Conservation (phyloP, 2,113 vertebrate species). For the Naja naja region DNA sequence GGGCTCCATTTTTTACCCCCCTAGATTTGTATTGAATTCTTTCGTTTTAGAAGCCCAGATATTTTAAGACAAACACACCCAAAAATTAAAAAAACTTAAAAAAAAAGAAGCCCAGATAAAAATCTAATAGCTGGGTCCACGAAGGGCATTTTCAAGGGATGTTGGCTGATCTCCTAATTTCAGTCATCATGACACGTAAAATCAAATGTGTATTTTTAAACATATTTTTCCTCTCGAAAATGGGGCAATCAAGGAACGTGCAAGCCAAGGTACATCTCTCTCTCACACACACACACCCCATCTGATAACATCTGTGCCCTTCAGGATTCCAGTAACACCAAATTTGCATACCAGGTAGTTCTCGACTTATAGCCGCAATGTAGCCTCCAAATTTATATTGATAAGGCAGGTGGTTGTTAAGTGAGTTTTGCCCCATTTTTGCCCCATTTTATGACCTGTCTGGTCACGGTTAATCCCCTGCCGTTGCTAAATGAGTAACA, state of each 20-base stretch:
- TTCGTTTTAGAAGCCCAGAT: not conserved
- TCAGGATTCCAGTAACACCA: not conserved
- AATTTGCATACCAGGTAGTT: not conserved
- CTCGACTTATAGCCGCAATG: not conserved
- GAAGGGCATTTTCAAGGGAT: not conserved
- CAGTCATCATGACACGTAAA: not conserved
- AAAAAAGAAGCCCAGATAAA: not conserved
- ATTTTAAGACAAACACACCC: too few relatives aligned
- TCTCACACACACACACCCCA: too few relatives aligned
- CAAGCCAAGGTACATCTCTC: not conserved
- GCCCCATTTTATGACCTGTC: too few relatives aligned
- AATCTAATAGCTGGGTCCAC: not conserved
- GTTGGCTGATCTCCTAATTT: not conserved
- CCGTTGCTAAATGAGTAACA: not conserved
- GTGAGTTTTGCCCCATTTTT: too few relatives aligned
- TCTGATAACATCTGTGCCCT: not conserved
- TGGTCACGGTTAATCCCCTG: not conserved
- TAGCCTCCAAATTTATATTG: too few relatives aligned
- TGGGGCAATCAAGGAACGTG: not conserved
- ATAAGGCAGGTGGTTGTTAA: not conserved
- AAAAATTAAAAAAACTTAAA: too few relatives aligned
- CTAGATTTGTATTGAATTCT: not conserved
- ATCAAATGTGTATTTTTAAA: not conserved
- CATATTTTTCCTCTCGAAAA: not conserved
- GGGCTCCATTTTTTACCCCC: fast-evolving